Conservation (phyloP, 1,140 invertebrate species). For the Aporrectodea caliginosa region DNA sequence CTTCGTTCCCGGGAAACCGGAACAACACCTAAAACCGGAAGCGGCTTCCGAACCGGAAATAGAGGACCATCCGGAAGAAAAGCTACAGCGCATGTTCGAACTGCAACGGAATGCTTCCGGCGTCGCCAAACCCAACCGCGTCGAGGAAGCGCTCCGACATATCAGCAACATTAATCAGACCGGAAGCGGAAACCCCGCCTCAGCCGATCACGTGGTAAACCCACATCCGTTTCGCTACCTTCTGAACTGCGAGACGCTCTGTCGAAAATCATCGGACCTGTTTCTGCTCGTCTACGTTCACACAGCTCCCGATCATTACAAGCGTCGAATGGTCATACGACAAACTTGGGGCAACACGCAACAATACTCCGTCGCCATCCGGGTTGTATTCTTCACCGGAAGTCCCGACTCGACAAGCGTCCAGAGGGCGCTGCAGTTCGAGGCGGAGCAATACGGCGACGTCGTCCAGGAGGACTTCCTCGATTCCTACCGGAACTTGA, state of each 20-base stretch:
- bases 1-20: too few relatives aligned
- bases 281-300: slow-evolving; percentile 42
- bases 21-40: background rate
- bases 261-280: background rate
- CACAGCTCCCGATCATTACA: slow-evolving; percentile 45
- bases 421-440: slow-evolving; percentile 60
- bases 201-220: slow-evolving; percentile 31
- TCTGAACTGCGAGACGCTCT: slow-evolving; percentile 31
- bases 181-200: background rate
- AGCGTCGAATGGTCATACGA: slow-evolving; percentile 47
- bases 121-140: background rate
- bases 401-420: slow-evolving; percentile 8
- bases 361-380: slow-evolving; percentile 35
- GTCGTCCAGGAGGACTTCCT: slow-evolving; percentile 74
- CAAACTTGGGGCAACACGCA: slow-evolving; percentile 49
- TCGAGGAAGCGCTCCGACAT: background rate
- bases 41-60: too few relatives aligned
- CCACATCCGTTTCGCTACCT: slow-evolving; percentile 36
- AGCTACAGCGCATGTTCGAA: background rate
- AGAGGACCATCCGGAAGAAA: background rate
- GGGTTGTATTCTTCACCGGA: slow-evolving; percentile 67
- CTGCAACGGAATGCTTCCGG: background rate
- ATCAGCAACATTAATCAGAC: too few relatives aligned
- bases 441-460: slow-evolving; percentile 65
- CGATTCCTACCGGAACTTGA: slow-evolving; percentile 78